phyloP scores from a whole-genome alignment of 2,113 vertebrate species.

The Rhea pennata region DNA sequence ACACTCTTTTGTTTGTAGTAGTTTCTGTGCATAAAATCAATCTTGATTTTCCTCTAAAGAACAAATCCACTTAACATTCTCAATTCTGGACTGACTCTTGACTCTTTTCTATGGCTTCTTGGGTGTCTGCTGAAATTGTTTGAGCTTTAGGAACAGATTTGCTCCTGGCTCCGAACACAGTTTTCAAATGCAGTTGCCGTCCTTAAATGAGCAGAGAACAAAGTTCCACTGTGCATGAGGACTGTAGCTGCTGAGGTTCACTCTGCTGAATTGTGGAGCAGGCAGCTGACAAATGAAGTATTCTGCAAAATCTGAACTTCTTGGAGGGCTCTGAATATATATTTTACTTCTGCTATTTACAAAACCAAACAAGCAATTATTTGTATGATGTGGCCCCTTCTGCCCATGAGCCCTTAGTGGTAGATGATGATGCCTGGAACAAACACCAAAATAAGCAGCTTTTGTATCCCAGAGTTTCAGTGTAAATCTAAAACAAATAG shows the following conservation, averaged over 20 bases:
- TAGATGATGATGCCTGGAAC: neutral
- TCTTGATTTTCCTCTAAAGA: slow-evolving; percentile 58
- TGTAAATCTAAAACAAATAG: neutral
- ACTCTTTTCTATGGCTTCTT: slow-evolving; percentile 45
- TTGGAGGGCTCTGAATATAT: neutral
- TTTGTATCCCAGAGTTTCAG: neutral
- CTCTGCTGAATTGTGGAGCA: neutral
- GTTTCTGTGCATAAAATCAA: slow-evolving; percentile 47
- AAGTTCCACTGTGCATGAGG: neutral
- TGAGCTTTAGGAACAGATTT: slow-evolving; percentile 50
- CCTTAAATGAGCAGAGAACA: neutral
- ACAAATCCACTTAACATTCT: slow-evolving; percentile 44
- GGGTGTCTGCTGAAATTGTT: neutral
- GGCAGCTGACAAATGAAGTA: neutral
- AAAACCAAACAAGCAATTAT: neutral
- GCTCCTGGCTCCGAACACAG: neutral
- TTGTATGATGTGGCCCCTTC: neutral
- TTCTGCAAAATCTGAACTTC: neutral
- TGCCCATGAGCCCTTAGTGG: neutral
- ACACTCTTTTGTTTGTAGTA: slow-evolving; percentile 47
- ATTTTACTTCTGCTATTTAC: neutral
- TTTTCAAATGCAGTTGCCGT: slow-evolving; percentile 9
- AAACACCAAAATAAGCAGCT: neutral
- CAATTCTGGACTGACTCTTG: slow-evolving; percentile 12
- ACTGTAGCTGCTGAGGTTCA: neutral